Percentiles rank a stretch among this genome's conserved stretches.
Evolutionary conservation across 2,113 vertebrate species (phyloP).

Genomic region (Prochilodus magdalenae): DNA sequence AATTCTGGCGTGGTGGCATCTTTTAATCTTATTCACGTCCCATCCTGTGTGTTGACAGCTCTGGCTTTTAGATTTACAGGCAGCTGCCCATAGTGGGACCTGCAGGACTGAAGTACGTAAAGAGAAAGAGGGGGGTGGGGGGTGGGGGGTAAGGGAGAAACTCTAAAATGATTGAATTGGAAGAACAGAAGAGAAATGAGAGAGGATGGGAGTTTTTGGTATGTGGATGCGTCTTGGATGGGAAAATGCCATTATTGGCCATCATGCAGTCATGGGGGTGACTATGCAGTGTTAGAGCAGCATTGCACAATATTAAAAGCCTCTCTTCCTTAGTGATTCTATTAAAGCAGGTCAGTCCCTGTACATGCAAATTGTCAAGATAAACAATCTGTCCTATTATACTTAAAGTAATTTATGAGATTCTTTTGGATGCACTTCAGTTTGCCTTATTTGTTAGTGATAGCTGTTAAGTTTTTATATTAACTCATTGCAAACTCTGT

Average conservation of each 20-base stretch:
- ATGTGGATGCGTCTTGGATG: background rate
- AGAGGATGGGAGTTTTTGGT: background rate
- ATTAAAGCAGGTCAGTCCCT: background rate
- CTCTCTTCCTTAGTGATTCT: too few species aligned
- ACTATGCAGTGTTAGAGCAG: too few species aligned
- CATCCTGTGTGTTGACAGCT: slow-evolving; percentile 55
- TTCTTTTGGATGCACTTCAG: slow-evolving; percentile 18
- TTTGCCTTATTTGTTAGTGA: background rate
- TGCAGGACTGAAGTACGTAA: slow-evolving; percentile 42
- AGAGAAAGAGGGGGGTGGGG: slow-evolving; percentile 35
- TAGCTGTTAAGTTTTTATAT: slow-evolving; percentile 15
- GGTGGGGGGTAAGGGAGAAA: slow-evolving; percentile 21
- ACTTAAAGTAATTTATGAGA: background rate
- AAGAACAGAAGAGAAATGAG: background rate
- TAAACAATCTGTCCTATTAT: background rate
- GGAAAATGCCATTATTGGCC: background rate
- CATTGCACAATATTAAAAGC: background rate
- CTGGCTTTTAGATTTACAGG: slow-evolving; percentile 4
- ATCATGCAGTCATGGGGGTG: background rate
- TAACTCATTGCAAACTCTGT: slow-evolving; percentile 35
- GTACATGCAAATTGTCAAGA: background rate
- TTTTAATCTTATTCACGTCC: slow-evolving; percentile 52
- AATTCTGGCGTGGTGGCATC: slow-evolving; percentile 57
- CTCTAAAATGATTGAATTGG: slow-evolving; percentile 8
- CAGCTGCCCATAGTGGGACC: slow-evolving; percentile 23